These are phyloP conservation scores for Argynnis bischoffii DNA, from an alignment of 2,888 invertebrate species.

Conservation along the genomic window DNA sequence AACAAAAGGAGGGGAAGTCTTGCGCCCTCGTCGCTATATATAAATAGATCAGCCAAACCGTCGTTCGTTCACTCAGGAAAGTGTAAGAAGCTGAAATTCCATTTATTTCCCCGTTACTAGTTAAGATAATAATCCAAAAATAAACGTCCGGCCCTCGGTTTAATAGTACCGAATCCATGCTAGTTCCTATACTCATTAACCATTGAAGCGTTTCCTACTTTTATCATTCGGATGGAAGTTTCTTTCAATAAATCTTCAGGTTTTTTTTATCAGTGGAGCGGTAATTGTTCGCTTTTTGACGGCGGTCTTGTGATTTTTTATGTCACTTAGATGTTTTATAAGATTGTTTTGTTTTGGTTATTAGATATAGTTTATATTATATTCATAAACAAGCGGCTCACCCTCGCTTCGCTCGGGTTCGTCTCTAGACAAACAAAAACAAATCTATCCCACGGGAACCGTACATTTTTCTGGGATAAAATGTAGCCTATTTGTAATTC, in stretches of 20 bases:
- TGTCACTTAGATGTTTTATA: too few species aligned
- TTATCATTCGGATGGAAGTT: conserved; percentile 24
- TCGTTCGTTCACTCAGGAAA: conserved; percentile 77
- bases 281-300: conserved; percentile 8
- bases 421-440: too few species aligned
- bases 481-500: too few species aligned
- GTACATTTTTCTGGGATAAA: too few species aligned
- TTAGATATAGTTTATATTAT: too few species aligned
- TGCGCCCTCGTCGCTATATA: conserved; percentile 71
- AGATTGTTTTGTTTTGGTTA: too few species aligned
- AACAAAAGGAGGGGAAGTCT: conserved; percentile 80
- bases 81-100: conserved; percentile 54
- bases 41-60: conserved; percentile 66
- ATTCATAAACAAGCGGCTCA: too few species aligned
- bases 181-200: conserved; percentile 76
- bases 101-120: conserved; percentile 56
- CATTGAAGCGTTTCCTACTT: conserved; percentile 40
- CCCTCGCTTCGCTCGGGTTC: too few species aligned
- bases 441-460: too few species aligned
- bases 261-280: conserved; percentile 9
- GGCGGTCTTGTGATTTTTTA: too few species aligned
- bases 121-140: conserved; percentile 56
- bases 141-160: conserved; percentile 68
- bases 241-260: conserved; percentile 29
- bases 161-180: conserved; percentile 65